Percentiles rank a stretch among this genome's conserved stretches.
phyloP scores from a whole-genome alignment of 2,797 vertebrate genomes.

The Cossypha niveicapilla region DNA sequence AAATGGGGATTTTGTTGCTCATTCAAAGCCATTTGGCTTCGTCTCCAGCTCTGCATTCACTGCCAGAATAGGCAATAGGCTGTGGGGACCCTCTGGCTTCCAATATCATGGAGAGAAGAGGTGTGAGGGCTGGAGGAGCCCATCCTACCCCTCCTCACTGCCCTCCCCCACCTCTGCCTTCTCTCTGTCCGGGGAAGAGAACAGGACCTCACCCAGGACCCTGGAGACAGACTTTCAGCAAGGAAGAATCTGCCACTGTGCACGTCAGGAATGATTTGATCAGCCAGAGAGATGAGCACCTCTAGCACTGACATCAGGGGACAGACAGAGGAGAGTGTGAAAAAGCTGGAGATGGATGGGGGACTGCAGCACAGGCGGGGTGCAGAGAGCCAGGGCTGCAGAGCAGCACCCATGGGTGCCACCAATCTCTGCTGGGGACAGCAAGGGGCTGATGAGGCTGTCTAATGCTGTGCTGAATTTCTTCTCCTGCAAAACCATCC shows the following conservation, averaged over 20 bases:
- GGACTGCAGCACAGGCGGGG: not conserved
- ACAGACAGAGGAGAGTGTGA: conserved; percentile 68
- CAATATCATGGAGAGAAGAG: not conserved
- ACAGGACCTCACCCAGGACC: not conserved
- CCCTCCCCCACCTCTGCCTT: not conserved
- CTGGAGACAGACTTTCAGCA: not conserved
- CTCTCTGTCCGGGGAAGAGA: not conserved
- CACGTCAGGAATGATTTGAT: conserved; percentile 63
- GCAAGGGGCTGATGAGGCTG: not conserved
- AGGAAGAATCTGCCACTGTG: conserved; percentile 9
- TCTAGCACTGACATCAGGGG: conserved; percentile 67
- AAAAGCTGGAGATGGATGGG: not conserved
- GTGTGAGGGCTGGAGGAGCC: not conserved
- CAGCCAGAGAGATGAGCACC: conserved; percentile 38
- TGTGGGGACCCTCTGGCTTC: not conserved
- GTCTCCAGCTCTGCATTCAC: not conserved
- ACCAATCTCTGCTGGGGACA: not conserved
- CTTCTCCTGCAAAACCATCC: not conserved
- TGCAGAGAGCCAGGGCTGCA: not conserved
- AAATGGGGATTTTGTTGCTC: not conserved
- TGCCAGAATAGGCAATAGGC: not conserved
- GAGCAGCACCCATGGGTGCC: not conserved
- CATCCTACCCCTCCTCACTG: not conserved
- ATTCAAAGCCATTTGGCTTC: not conserved
- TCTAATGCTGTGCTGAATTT: not conserved